Base-by-base conservation (phyloP, 2,113 vertebrate genomes). In the Salvelinus fontinalis region DNA sequence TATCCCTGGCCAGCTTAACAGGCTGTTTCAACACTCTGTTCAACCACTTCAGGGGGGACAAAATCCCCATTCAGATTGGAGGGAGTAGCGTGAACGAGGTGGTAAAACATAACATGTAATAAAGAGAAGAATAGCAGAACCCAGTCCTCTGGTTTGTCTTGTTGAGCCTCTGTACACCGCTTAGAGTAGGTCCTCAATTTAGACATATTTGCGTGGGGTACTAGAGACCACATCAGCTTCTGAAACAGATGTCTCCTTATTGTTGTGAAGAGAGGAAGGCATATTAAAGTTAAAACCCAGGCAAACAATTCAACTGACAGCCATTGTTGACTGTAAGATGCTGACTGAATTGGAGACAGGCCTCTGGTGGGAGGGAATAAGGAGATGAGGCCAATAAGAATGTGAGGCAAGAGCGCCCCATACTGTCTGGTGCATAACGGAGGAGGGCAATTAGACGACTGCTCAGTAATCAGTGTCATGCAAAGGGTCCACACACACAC, bases 391-490 rank as follows among this genome's bases (percentile, higher is more conserved):
- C 11, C 8, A 44, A 39, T 3, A 62, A 20, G n/a, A 84, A 79
- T 67, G 75, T 84, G 80, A 78, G 39, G 77, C 71, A 90, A 87
- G 82, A 88, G 75, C 69, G 85, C 90, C 89, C 79, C 85, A 13
- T 66, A 51, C 85, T 85, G 90, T 85, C 82, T 72, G 60, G 54
- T 54, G 0, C 2, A 73, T 24, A 81, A n/a, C 6, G n/a, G n/a
- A 62, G 59, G 59, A 62, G 59, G 59, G 59, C 59, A 62, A 62
- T 62, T 3, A 62, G n/a, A 24, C n/a, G 11, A 22, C 9, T 62
- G 59, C n/a, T 22, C 7, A 9, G 59, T 9, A 22, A 22, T 62
- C 59, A 62, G 59, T 62, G 59, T 18, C 59, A 3, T 0, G n/a
- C 7, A 24, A 62, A 62, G 59, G n/a, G 16, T 22, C 2, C 20